Evolutionary conservation across 2,797 vertebrate species (phyloP).

Genomic region (Pantherophis alleghaniensis): DNA sequence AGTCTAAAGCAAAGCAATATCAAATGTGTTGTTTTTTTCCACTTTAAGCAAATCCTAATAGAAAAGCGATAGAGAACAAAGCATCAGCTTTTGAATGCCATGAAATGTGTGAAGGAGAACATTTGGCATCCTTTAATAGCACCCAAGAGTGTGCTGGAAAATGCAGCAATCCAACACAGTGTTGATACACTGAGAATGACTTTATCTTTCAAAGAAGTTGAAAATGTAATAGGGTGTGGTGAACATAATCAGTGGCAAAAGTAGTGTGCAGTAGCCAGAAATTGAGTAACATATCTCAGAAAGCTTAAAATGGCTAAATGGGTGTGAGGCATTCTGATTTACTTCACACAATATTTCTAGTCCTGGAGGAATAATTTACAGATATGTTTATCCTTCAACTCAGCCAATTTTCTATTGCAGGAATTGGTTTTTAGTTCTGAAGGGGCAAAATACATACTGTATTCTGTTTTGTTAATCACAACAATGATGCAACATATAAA

Average conservation of each 20-base stretch:
- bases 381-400: constrained; percentile 18
- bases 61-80: neutral
- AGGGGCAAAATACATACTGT: constrained; percentile 54
- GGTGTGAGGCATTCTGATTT: neutral
- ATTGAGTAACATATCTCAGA: neutral
- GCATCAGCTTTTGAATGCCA: neutral
- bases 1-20: neutral
- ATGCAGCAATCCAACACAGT: neutral
- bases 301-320: constrained; percentile 8
- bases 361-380: constrained; percentile 10
- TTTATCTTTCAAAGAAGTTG: constrained; percentile 8
- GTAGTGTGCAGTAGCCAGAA: constrained; percentile 12
- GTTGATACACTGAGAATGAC: constrained; percentile 10
- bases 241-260: neutral
- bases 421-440: constrained; percentile 57
- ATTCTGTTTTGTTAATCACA: constrained; percentile 58
- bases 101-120: neutral
- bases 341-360: neutral
- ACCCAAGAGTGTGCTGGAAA: neutral
- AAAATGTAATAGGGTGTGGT: constrained; percentile 14
- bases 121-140: neutral
- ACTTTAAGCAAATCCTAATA: neutral
- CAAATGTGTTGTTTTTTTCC: neutral
- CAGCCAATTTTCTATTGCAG: constrained; percentile 46
- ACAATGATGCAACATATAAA: constrained; percentile 22